Percentiles rank a stretch among this genome's conserved stretches.
Evolutionary conservation across 2,888 invertebrate species (phyloP).

Genomic region (Serripes groenlandicus): DNA sequence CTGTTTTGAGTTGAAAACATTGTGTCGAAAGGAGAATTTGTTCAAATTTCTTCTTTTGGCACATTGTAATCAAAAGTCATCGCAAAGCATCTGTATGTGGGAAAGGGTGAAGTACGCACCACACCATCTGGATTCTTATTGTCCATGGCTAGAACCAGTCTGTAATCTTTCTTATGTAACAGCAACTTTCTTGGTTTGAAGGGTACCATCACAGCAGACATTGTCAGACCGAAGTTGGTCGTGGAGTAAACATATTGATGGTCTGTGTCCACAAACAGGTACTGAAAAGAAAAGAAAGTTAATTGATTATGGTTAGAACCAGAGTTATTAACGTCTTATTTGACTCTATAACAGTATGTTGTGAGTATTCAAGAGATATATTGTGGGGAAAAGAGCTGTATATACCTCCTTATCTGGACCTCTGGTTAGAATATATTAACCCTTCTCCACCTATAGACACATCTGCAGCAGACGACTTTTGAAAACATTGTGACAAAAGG

Average conservation of each 20-base stretch:
- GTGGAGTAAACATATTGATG: constrained; percentile 93
- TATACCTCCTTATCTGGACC: too few species aligned
- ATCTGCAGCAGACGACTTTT: too few species aligned
- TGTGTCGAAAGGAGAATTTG: not conserved
- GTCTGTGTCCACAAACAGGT: constrained; percentile 93
- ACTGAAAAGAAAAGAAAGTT: constrained; percentile 88
- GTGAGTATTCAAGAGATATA: too few species aligned
- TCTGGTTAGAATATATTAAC: too few species aligned
- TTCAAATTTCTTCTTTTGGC: not conserved
- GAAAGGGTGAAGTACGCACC: constrained; percentile 72
- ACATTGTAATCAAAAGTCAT: not conserved
- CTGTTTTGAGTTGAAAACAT: not conserved
- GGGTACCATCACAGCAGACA: constrained; percentile 89
- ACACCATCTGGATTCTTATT: constrained; percentile 90
- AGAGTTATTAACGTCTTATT: not conserved
- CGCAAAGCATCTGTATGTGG: not conserved
- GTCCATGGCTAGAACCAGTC: constrained; percentile 92
- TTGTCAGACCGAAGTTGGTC: constrained; percentile 91
- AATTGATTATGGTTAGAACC: too few species aligned
- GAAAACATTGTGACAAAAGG: too few species aligned
- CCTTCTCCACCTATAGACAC: too few species aligned
- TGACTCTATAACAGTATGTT: too few species aligned
- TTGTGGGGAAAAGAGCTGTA: too few species aligned
- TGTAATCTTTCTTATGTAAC: constrained; percentile 91
- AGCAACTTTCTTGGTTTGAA: constrained; percentile 93